These are phyloP conservation scores for Onychostruthus taczanowskii DNA, from an alignment of 2,113 vertebrate genomes.

Conservation along the genomic window DNA sequence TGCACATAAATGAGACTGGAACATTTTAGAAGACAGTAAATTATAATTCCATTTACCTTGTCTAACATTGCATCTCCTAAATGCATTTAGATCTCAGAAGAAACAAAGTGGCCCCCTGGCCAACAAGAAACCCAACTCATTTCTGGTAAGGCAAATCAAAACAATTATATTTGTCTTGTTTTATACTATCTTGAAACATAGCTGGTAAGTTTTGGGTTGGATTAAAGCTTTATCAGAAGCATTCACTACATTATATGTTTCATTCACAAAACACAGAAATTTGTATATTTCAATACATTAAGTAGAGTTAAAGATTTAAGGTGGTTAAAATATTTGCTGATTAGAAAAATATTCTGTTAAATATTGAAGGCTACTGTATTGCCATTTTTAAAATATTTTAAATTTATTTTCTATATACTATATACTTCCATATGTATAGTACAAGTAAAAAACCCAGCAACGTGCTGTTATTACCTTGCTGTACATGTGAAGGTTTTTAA, in stretches of 20 bases:
- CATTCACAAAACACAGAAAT: neutral
- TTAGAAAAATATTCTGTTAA: neutral
- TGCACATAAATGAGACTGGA: neutral
- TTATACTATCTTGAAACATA: neutral
- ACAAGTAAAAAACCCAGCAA: neutral
- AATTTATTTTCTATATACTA: neutral
- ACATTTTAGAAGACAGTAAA: neutral
- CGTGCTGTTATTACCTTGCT: neutral
- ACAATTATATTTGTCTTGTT: neutral
- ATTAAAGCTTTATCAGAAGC: neutral
- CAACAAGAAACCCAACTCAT: neutral
- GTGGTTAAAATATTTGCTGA: neutral
- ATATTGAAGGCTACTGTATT: neutral
- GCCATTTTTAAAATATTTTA: neutral
- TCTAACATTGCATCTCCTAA: neutral
- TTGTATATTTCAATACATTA: neutral
- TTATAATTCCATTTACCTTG: neutral
- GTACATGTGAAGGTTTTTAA: neutral
- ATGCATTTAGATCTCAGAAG: neutral
- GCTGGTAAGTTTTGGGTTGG: neutral
- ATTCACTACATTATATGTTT: neutral
- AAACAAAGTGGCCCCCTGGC: neutral
- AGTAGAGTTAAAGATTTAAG: neutral
- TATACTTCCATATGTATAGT: rapidly evolving
- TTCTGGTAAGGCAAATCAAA: neutral